Conservation (phyloP, 1,140 invertebrate species). For the Myzus persicae region DNA sequence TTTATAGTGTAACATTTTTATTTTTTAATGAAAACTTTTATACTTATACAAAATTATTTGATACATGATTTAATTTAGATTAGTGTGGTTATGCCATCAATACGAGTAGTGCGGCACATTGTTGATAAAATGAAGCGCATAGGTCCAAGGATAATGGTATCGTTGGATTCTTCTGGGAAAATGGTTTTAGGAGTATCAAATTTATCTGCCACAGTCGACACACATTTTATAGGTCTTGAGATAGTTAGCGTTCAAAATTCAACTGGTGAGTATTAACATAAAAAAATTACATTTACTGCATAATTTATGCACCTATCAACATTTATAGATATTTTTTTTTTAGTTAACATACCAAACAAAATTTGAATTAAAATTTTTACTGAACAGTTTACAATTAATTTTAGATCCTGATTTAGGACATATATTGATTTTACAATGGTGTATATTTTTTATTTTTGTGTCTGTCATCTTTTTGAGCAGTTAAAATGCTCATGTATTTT, state of each 20-base stretch:
- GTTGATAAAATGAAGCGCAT: constrained; percentile 54
- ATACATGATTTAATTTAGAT: constrained; percentile 59
- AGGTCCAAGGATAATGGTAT: constrained; percentile 31
- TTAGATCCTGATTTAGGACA: too few species aligned
- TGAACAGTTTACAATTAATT: too few species aligned
- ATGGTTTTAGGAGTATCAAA: constrained; percentile 52
- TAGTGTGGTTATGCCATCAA: constrained; percentile 49
- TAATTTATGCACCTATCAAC: too few species aligned
- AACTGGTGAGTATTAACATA: constrained; percentile 9
- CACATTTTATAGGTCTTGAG: constrained; percentile 42
- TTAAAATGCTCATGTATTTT: too few species aligned
- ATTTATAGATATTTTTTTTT: too few species aligned
- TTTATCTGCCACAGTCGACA: constrained; percentile 50
- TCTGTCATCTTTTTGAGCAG: too few species aligned
- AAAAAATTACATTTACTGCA: too few species aligned
- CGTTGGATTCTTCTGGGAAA: constrained; percentile 43
- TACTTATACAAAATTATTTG: background rate
- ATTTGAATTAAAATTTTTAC: too few species aligned
- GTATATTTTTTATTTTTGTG: too few species aligned
- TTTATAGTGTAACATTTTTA: background rate
- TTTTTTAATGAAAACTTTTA: background rate
- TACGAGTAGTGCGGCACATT: constrained; percentile 45
- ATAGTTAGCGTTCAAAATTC: background rate
- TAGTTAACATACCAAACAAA: too few species aligned
- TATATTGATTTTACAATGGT: too few species aligned